Conservation (phyloP, 2,797 vertebrate genomes). For the Enteromius thamalakanensis region DNA sequence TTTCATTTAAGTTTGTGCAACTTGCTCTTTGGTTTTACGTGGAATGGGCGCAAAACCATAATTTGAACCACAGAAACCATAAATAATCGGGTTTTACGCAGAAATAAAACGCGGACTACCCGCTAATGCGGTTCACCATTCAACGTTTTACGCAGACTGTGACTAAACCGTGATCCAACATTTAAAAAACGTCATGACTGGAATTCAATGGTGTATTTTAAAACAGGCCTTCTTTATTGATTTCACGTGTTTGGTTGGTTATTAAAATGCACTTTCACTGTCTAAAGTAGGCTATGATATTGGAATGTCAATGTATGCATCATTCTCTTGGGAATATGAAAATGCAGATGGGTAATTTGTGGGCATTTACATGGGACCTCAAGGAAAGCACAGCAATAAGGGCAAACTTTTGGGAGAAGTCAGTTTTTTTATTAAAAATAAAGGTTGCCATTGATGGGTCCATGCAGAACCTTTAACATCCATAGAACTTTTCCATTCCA, state of each 20-base stretch:
- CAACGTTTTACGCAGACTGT: neutral
- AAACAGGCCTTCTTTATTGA: neutral
- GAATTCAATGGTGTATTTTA: neutral
- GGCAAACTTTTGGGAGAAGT: neutral
- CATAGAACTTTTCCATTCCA: neutral
- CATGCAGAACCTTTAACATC: neutral
- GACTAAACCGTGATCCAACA: constrained; percentile 1
- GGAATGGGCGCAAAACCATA: constrained; percentile 24
- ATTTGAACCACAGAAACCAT: constrained; percentile 50
- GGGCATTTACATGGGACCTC: constrained; percentile 11
- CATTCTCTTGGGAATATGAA: constrained; percentile 17
- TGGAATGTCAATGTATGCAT: neutral
- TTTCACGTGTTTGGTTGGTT: neutral
- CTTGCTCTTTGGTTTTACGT: constrained; percentile 16
- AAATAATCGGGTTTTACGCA: constrained; percentile 43
- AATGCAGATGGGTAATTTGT: neutral
- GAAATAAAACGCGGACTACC: constrained; percentile 39
- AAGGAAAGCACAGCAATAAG: constrained; percentile 7
- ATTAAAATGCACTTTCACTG: neutral
- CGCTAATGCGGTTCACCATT: constrained; percentile 40
- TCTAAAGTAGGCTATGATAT: neutral
- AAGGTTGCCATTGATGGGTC: neutral
- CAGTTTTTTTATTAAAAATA: neutral
- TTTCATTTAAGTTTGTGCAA: too few species aligned
- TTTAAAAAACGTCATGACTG: neutral